Conservation (phyloP, 1,140 invertebrate species). For the Scaptomyza pallida region DNA sequence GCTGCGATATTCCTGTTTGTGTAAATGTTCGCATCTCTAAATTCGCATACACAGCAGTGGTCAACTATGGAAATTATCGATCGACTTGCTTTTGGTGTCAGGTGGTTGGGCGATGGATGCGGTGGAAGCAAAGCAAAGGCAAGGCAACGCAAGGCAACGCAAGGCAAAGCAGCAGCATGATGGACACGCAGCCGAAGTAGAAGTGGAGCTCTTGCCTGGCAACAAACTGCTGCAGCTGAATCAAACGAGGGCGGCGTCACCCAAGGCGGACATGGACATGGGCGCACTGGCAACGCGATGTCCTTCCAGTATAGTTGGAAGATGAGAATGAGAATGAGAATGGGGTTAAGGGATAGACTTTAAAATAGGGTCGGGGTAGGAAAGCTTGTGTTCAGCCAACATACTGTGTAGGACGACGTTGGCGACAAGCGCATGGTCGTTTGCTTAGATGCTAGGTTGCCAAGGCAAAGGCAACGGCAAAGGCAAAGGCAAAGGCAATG, state of each 20-base stretch:
- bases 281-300: slow-evolving; percentile 22
- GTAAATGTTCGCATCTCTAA: slow-evolving; percentile 82
- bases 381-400: slow-evolving; percentile 30
- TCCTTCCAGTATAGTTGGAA: neutral
- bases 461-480: slow-evolving; percentile 26
- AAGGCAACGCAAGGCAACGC: no score
- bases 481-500: slow-evolving; percentile 21
- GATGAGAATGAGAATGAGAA: slow-evolving; percentile 34
- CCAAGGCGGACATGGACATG: slow-evolving; percentile 66
- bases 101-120: slow-evolving; percentile 79
- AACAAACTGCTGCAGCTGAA: slow-evolving; percentile 44
- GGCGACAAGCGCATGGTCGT: slow-evolving; percentile 35
- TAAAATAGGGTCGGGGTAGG: slow-evolving; percentile 33
- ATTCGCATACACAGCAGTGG: slow-evolving; percentile 84
- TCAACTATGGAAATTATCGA: slow-evolving; percentile 84
- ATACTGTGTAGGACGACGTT: slow-evolving; percentile 23
- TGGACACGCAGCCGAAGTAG: slow-evolving; percentile 71
- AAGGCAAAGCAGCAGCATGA: slow-evolving; percentile 58
- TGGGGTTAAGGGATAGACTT: slow-evolving; percentile 40
- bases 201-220: slow-evolving; percentile 50
- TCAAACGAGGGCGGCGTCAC: slow-evolving; percentile 71
- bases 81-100: slow-evolving; percentile 83
- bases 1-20: slow-evolving; percentile 60
- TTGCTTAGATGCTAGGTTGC: slow-evolving; percentile 38
- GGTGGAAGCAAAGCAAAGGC: slow-evolving; percentile 63